phyloP scores from a whole-genome alignment of 2,888 invertebrate genomes.

The Pterobdella sp. region DNA sequence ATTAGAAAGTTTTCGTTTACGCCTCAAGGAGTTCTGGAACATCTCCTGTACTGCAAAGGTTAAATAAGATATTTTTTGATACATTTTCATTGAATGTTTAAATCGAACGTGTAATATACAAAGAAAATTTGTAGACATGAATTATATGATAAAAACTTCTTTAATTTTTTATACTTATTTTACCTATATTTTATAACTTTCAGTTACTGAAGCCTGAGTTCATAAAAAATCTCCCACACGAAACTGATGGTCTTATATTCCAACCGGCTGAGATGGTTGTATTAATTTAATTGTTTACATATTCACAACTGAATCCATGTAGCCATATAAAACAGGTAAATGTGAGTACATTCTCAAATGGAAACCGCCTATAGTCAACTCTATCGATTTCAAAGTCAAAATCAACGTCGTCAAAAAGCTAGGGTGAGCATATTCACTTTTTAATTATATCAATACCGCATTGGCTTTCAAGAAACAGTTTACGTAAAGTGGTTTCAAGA shows the following conservation, averaged over 20 bases:
- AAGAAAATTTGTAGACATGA: neutral
- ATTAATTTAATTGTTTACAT: neutral
- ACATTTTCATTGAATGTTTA: neutral
- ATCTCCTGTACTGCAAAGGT: constrained; percentile 53
- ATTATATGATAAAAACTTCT: neutral
- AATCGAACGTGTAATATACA: neutral
- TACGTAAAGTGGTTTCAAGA: no score
- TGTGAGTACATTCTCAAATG: constrained; percentile 84
- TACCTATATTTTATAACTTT: constrained; percentile 31
- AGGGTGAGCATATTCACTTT: no score
- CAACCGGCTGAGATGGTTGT: constrained; percentile 74
- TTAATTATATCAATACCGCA: no score
- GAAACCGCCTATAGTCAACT: constrained; percentile 89
- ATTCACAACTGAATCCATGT: constrained; percentile 32
- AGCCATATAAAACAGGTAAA: constrained; percentile 75
- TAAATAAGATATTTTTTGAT: neutral
- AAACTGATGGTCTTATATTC: constrained; percentile 95
- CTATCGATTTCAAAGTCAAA: constrained; percentile 85
- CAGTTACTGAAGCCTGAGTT: constrained; percentile 68
- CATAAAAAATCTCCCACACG: constrained; percentile 73
- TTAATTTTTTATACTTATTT: neutral
- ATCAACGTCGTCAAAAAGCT: constrained; percentile 59
- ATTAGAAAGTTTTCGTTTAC: constrained; percentile 79
- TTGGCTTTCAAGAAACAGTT: no score
- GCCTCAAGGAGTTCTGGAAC: constrained; percentile 85